Evolutionary conservation across 2,888 invertebrate genomes (phyloP).

Genomic region (Eustalomyia histrio): DNA sequence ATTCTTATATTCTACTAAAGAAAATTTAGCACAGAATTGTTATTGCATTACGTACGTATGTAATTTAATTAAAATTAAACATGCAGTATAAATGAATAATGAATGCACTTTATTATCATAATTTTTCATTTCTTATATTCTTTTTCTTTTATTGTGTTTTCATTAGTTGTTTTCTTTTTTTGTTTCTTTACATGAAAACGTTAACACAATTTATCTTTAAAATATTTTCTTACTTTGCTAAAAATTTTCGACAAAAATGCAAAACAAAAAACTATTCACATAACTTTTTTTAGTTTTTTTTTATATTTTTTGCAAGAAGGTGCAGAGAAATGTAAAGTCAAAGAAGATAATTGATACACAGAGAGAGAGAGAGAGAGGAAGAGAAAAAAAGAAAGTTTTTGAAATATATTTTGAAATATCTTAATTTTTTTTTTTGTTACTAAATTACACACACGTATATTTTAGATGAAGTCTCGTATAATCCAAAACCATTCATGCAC

Average conservation of each 20-base stretch:
- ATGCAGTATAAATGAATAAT: constrained; percentile 8
- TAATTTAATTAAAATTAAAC: constrained; percentile 32
- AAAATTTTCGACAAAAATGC: constrained; percentile 13
- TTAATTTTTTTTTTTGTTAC: constrained; percentile 67
- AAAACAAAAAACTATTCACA: constrained; percentile 41
- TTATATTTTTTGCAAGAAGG: constrained; percentile 39
- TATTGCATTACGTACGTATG: background rate
- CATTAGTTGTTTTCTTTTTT: background rate
- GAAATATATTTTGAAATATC: constrained; percentile 59
- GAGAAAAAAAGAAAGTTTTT: constrained; percentile 62
- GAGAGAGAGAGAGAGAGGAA: constrained; percentile 20
- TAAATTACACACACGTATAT: constrained; percentile 50
- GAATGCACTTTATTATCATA: constrained; percentile 21
- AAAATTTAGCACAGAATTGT: constrained; percentile 29
- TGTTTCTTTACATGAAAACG: background rate
- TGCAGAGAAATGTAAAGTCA: constrained; percentile 22
- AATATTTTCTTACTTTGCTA: constrained; percentile 4
- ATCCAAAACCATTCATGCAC: constrained; percentile 52
- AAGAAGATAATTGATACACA: constrained; percentile 14
- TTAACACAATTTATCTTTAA: constrained; percentile 15
- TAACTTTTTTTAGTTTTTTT: constrained; percentile 27
- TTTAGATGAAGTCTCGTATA: constrained; percentile 27
- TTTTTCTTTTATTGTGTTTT: background rate
- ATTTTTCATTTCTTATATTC: background rate
- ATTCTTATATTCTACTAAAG: background rate